Conservation (phyloP, 2,888 invertebrate genomes). For the Drosophila buzzatii region DNA sequence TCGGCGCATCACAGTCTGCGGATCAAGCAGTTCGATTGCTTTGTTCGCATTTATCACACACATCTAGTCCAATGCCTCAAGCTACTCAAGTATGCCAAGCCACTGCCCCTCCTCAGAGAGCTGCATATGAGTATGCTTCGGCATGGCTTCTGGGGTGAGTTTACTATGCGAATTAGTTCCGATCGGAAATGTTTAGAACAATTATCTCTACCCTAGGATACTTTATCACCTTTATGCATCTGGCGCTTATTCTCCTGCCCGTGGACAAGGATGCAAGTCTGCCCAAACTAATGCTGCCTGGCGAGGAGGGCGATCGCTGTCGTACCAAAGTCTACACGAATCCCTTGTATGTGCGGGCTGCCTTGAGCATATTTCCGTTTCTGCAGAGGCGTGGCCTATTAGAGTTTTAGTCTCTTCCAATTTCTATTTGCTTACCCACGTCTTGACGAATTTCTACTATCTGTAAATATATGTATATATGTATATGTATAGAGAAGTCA, state of each 20-base stretch:
- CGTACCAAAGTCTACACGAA: slow-evolving; percentile 80
- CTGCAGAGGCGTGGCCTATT: slow-evolving; percentile 80
- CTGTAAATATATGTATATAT: slow-evolving; percentile 17
- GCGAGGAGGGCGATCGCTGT: slow-evolving; percentile 78
- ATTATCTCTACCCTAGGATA: slow-evolving; percentile 60
- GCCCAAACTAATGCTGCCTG: slow-evolving; percentile 71
- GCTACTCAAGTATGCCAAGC: slow-evolving; percentile 74
- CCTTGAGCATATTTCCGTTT: slow-evolving; percentile 82
- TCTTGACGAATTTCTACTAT: slow-evolving; percentile 33
- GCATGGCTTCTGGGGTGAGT: slow-evolving; percentile 82
- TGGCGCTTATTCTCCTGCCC: slow-evolving; percentile 79
- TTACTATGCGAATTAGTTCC: not conserved
- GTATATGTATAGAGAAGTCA: slow-evolving; percentile 7
- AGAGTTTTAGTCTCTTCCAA: slow-evolving; percentile 59
- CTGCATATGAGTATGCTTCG: slow-evolving; percentile 82
- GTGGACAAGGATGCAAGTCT: slow-evolving; percentile 78
- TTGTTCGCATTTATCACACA: slow-evolving; percentile 81
- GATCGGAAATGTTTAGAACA: too few relatives aligned
- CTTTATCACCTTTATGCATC: slow-evolving; percentile 75
- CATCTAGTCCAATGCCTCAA: slow-evolving; percentile 78
- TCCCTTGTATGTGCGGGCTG: slow-evolving; percentile 81
- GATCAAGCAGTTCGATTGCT: slow-evolving; percentile 81
- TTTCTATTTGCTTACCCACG: slow-evolving; percentile 6
- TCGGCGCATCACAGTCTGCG: slow-evolving; percentile 80
- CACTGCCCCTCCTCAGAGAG: slow-evolving; percentile 78